Conservation (phyloP, 2,113 vertebrate species). For the Tapirus terrestris region DNA sequence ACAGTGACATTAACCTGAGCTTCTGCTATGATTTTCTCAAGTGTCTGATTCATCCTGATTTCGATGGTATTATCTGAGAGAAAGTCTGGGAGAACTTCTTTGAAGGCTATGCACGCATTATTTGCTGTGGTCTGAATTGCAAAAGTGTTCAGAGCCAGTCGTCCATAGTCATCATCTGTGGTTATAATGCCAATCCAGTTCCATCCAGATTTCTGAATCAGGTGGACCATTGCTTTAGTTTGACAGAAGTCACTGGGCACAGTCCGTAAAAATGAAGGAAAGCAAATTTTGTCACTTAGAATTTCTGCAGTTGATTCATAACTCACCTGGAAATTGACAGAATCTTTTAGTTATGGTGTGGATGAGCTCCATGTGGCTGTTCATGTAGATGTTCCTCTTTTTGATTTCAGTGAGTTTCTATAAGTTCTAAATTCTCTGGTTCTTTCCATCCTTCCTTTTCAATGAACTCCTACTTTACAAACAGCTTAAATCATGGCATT, state of each 20-base stretch:
- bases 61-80: conserved; percentile 83
- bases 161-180: conserved; percentile 93
- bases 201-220: conserved; percentile 89
- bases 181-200: conserved; percentile 92
- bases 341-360: conserved; percentile 59
- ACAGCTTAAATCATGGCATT: not conserved
- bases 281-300: conserved; percentile 93
- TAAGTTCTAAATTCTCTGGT: not conserved
- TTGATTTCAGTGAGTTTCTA: not conserved
- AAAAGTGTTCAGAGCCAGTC: conserved; percentile 89
- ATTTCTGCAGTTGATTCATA: conserved; percentile 92
- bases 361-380: not conserved
- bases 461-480: not conserved
- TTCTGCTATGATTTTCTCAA: conserved; percentile 87
- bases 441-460: not conserved
- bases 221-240: conserved; percentile 90
- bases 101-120: conserved; percentile 93
- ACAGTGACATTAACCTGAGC: conserved; percentile 90
- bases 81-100: conserved; percentile 89
- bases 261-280: conserved; percentile 93
- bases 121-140: conserved; percentile 85
- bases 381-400: not conserved
- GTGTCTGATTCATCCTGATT: conserved; percentile 79
- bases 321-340: conserved; percentile 89
- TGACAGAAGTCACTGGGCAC: conserved; percentile 92